phyloP scores from a whole-genome alignment of 2,113 vertebrate genomes.

The Elaphurus davidianus region DNA sequence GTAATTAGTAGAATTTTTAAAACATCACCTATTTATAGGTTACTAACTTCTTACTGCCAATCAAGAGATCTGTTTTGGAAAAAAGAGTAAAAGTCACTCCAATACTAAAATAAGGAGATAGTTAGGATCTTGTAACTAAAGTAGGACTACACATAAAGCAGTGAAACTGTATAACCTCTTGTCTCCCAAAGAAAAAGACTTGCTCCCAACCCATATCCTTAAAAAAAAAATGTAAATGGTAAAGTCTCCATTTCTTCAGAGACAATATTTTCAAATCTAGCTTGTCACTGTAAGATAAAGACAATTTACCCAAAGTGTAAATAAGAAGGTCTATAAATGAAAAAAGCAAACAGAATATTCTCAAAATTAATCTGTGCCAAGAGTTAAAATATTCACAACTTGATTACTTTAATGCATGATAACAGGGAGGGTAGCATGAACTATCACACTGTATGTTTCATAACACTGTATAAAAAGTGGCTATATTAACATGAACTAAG shows the following conservation, averaged over 20 bases:
- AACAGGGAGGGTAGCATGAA: neutral
- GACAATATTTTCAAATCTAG: neutral
- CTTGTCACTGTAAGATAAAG: neutral
- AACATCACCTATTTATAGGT: neutral
- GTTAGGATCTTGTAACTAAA: neutral
- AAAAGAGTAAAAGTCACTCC: neutral
- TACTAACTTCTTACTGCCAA: neutral
- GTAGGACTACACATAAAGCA: neutral
- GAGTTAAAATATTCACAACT: neutral
- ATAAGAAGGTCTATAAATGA: neutral
- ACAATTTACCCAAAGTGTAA: neutral
- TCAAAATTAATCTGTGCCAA: conserved; percentile 33
- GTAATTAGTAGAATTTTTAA: neutral
- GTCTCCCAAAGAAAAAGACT: neutral
- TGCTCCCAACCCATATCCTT: neutral
- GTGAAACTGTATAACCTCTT: neutral
- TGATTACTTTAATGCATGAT: neutral
- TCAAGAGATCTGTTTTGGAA: neutral
- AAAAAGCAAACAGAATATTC: neutral
- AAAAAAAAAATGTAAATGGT: neutral
- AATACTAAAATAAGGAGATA: neutral
- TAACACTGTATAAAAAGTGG: neutral
- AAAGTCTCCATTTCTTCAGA: neutral
- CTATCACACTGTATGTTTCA: neutral
- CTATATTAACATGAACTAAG: neutral